Evolutionary conservation across 2,888 invertebrate species (phyloP).

Genomic region (Cephus nigrinus): DNA sequence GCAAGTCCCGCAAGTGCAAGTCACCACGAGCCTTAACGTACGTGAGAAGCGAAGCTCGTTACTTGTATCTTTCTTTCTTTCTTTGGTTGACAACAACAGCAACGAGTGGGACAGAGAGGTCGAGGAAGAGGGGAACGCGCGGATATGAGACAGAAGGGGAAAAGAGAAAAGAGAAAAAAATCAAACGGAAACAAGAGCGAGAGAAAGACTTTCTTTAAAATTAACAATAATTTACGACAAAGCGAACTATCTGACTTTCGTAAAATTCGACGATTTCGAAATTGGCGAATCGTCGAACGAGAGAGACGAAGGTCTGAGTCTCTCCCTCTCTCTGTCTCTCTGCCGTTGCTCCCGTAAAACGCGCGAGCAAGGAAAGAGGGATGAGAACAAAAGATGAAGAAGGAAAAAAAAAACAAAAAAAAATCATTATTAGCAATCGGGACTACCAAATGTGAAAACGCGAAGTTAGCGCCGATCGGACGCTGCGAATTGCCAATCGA

Average conservation of each 20-base stretch:
- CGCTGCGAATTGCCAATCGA: no score
- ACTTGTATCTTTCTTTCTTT: slow-evolving; percentile 20
- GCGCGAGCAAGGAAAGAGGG: neutral
- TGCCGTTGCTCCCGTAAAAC: neutral
- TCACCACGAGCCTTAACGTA: slow-evolving; percentile 22
- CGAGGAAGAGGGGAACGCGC: slow-evolving; percentile 25
- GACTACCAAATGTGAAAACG: neutral
- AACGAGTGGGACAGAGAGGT: slow-evolving; percentile 32
- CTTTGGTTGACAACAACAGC: slow-evolving; percentile 20
- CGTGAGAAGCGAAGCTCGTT: slow-evolving; percentile 41
- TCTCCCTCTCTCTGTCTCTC: no score
- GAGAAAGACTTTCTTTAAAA: slow-evolving; percentile 41
- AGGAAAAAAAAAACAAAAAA: neutral
- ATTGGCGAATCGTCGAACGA: neutral
- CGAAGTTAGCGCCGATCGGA: no score
- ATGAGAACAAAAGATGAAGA: neutral
- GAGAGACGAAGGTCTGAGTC: no score
- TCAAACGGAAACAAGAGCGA: neutral
- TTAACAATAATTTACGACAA: slow-evolving; percentile 57
- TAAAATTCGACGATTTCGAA: slow-evolving; percentile 21
- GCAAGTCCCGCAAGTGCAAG: neutral
- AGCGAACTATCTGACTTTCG: slow-evolving; percentile 33
- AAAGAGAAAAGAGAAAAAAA: slow-evolving; percentile 48
- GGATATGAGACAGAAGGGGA: slow-evolving; percentile 42
- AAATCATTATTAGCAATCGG: neutral